phyloP scores from a whole-genome alignment of 2,888 invertebrate genomes.

The Uropetala carovei region DNA sequence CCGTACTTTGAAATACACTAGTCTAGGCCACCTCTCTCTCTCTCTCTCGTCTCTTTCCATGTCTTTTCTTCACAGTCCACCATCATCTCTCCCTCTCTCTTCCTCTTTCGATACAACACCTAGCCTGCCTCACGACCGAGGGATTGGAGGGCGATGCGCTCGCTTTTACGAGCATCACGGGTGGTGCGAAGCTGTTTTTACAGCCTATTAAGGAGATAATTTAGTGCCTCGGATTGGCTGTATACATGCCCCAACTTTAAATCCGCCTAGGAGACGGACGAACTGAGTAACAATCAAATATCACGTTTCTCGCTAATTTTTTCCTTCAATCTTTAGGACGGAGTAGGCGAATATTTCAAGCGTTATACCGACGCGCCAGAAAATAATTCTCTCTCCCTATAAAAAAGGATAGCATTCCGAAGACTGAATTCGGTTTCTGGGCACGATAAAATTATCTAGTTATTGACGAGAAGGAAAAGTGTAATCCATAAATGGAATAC shows the following conservation, averaged over 20 bases:
- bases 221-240: slow-evolving; percentile 55
- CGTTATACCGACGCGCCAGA: background rate
- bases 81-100: background rate
- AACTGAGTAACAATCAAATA: slow-evolving; percentile 3
- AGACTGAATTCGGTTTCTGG: too few species aligned
- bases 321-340: background rate
- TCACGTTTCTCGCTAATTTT: background rate
- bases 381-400: background rate
- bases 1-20: too few species aligned
- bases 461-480: too few species aligned
- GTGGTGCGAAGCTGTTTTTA: slow-evolving; percentile 2
- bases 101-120: background rate
- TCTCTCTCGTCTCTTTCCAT: background rate
- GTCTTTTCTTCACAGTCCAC: background rate
- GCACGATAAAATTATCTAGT: too few species aligned
- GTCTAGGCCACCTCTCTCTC: background rate
- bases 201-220: slow-evolving; percentile 53
- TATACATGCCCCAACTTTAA: slow-evolving; percentile 52
- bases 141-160: background rate
- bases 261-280: background rate
- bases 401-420: too few species aligned
- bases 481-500: too few species aligned
- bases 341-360: background rate
- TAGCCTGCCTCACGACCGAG: background rate
- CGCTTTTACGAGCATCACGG: slow-evolving; percentile 28